Evolutionary conservation across 1,140 invertebrate genomes (phyloP), one percentile per base, ranked within the genome.

Genomic region (Stratiolaelaps scimitus): DNA sequence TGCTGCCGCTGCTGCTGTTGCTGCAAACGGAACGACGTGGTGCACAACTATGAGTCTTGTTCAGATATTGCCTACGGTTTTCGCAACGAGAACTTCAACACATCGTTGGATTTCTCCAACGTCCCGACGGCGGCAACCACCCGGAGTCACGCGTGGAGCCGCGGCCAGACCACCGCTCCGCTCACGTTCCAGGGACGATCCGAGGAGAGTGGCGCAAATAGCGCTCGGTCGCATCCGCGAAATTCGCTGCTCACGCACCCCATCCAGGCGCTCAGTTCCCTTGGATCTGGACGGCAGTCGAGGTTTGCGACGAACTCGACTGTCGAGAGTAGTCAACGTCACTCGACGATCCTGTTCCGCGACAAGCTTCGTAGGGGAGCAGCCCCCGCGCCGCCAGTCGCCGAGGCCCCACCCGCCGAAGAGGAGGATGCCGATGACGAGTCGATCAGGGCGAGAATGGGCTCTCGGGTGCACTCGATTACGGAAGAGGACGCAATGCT

Each of bases 261-360:
- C 17, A 30, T 66, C 65, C 40, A 45, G 19, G 43, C 40, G n/a
- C 23, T 47, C 43, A 30, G 65, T 20, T 66, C 28, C 17, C 2
- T 30, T 23, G 48, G 68, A 66, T 28, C 43, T 65, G 15, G 68
- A 67, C 26, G 43, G 47, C 0, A 68, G 34, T 44, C 56, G 53
- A 60, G 34, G 23, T 66, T 6, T 66, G 68, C 46, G 67, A 66
- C 46, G 43, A 68, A 66, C 69, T n/a, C 71, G 71, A 20, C 76
- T 76, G n/a, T 83, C 80, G 66, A 88, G 89, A 85, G 76, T 89
- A 47, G 86, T 88, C 5, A 86, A 86, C 68, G 87, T 90, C 71
- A 85, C 88, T 70, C 87, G 87, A 1, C 88, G 89, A 73, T 83
- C 89, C 1, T 79, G 87, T 64, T 89, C 89, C 76, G 79, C 86